phyloP scores from a whole-genome alignment of 2,888 invertebrate genomes.

The Drosophila testacea region DNA sequence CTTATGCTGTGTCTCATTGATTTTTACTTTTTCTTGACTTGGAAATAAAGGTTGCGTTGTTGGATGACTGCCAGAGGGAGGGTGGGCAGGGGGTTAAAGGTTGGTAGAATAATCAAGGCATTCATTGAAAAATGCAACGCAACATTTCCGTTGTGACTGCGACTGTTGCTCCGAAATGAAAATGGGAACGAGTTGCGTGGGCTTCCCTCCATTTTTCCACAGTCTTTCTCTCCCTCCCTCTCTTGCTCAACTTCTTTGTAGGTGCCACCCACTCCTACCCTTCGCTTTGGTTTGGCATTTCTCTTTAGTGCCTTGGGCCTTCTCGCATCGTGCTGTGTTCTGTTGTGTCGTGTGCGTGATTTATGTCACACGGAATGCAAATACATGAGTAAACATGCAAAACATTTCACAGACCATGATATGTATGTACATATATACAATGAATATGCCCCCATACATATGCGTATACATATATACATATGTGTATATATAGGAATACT shows the following conservation, averaged over 20 bases:
- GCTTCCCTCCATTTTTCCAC: constrained; percentile 21
- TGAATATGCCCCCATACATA: constrained; percentile 9
- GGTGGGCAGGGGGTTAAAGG: constrained; percentile 16
- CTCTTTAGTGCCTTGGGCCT: constrained; percentile 70
- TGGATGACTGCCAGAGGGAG: constrained; percentile 1
- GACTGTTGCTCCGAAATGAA: constrained; percentile 26
- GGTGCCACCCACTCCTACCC: constrained; percentile 32
- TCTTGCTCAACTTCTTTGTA: constrained; percentile 25
- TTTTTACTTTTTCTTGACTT: constrained; percentile 26
- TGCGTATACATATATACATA: constrained; percentile 10
- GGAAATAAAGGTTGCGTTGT: constrained; percentile 3
- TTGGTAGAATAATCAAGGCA: constrained; percentile 66
- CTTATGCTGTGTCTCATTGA: constrained; percentile 34
- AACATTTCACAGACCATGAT: constrained; percentile 59
- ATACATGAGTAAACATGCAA: constrained; percentile 79
- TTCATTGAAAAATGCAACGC: constrained; percentile 76
- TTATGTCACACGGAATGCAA: constrained; percentile 79
- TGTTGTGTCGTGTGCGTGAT: constrained; percentile 71
- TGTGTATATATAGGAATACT: background rate
- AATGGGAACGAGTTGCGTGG: constrained; percentile 38
- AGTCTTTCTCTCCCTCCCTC: background rate
- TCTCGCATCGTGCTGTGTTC: constrained; percentile 27
- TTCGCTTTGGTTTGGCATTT: constrained; percentile 31
- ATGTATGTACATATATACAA: constrained; percentile 18
- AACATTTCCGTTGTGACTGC: constrained; percentile 62